Evolutionary conservation across 2,888 invertebrate species (phyloP), one percentile per base, ranked within the genome.

Genomic region (Neoscelio sp.): DNA sequence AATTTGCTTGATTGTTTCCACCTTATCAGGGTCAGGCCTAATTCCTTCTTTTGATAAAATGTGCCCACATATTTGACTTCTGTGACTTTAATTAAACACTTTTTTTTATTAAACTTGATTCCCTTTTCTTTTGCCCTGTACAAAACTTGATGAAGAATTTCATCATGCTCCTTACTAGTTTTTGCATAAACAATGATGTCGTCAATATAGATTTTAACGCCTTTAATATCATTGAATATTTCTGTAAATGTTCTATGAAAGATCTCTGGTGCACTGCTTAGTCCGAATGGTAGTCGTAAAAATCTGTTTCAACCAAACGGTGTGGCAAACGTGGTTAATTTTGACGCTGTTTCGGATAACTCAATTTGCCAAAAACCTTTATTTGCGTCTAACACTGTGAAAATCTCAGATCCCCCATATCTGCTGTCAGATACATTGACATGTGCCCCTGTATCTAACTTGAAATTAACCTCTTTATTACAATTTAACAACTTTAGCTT

Each of bases 221-320:
- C 84, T 46, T 76, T 50, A 3, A 85, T 48, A 26, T 78, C 78
- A 4, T 50, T 67, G 50, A 86, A 85, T 20, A 84, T 79, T 46
- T 82, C 52, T n/a, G 75, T 50, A 50, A 83, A 73, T 13, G 33
- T 23, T 30, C 78, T 52, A 28, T 84, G 85, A 81, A 84, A 87
- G 0, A 85, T 73, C 80, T 87, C 85, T 50, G 85, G 78, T 3
- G 84, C 82, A 46, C 78, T 75, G 5, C 67, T 62, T 28, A 85
- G 52, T n/a, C 86, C 86, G 75, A 82, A 87, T 0, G 87, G 83
- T 50, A 88, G 62, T 52, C 82, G 46, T 23, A 74, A 30, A 56
- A 84, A 86, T 65, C 68, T 81, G 58, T 82, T 87, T 54, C 85
- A 60, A 0, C 86, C 85, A 64, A 85, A 83, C 2, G 83, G 83